Evolutionary conservation across 2,888 invertebrate species (phyloP).

Genomic region (Gandaritis pyraliata): DNA sequence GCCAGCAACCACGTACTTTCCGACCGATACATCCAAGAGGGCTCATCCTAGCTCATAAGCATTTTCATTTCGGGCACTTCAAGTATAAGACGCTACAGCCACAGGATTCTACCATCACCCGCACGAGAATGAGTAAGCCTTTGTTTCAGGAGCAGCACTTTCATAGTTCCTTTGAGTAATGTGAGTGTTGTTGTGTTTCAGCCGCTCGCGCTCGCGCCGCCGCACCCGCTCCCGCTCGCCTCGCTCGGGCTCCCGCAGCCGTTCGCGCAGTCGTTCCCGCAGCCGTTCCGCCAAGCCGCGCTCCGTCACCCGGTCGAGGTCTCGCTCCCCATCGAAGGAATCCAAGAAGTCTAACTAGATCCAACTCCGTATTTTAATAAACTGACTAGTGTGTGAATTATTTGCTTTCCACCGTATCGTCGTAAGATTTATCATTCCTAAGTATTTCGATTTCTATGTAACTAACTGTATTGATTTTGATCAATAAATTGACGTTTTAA

Average conservation of each 20-base stretch:
- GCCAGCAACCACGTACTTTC: background rate
- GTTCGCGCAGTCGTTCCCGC: conserved; percentile 79
- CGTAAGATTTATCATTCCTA: conserved; percentile 69
- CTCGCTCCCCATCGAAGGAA: conserved; percentile 79
- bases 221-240: conserved; percentile 86
- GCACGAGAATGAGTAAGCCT: background rate
- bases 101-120: background rate
- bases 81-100: background rate
- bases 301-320: conserved; percentile 78
- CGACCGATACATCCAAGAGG: background rate
- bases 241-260: conserved; percentile 78
- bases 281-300: conserved; percentile 78
- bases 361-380: conserved; percentile 35
- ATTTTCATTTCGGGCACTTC: background rate
- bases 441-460: conserved; percentile 61
- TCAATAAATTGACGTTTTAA: conserved; percentile 64
- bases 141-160: conserved; percentile 10
- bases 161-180: conserved; percentile 3
- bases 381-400: conserved; percentile 42
- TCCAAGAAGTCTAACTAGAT: conserved; percentile 78
- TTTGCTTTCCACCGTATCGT: conserved; percentile 47
- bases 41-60: background rate
- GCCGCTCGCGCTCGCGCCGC: conserved; percentile 86
- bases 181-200: conserved; percentile 53
- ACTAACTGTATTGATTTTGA: conserved; percentile 63